phyloP scores from a whole-genome alignment of 2,888 invertebrate species.

The Andrena flavipes region DNA sequence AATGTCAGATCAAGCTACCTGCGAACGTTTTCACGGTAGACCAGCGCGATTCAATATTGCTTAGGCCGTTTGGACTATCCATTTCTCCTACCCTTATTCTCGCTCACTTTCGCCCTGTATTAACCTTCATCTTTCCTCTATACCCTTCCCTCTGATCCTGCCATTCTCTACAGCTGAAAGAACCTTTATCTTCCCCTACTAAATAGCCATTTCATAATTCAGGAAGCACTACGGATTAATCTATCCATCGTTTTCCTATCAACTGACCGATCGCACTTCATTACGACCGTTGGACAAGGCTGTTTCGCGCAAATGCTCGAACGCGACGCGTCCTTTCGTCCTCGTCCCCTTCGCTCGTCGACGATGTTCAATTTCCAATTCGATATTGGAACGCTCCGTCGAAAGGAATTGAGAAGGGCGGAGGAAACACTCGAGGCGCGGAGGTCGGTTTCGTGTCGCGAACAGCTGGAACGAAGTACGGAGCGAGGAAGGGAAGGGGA shows the following conservation, averaged over 20 bases:
- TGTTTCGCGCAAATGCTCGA: constrained; percentile 51
- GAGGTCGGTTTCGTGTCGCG: neutral
- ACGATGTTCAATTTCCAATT: constrained; percentile 21
- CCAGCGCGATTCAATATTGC: neutral
- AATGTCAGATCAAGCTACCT: constrained; percentile 51
- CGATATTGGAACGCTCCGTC: constrained; percentile 6
- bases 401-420: neutral
- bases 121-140: neutral
- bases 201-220: constrained; percentile 76
- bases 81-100: neutral
- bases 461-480: neutral
- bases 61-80: neutral
- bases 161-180: neutral
- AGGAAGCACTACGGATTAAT: constrained; percentile 67
- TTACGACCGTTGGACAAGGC: constrained; percentile 42
- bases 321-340: too few species aligned
- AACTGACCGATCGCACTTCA: constrained; percentile 66
- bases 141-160: neutral
- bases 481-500: neutral
- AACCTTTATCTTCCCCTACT: constrained; percentile 59
- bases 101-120: neutral
- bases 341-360: neutral
- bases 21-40: constrained; percentile 39
- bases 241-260: constrained; percentile 60
- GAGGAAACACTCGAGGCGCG: neutral